Conservation (phyloP, 2,113 vertebrate species). For the Tragelaphus imberbis region DNA sequence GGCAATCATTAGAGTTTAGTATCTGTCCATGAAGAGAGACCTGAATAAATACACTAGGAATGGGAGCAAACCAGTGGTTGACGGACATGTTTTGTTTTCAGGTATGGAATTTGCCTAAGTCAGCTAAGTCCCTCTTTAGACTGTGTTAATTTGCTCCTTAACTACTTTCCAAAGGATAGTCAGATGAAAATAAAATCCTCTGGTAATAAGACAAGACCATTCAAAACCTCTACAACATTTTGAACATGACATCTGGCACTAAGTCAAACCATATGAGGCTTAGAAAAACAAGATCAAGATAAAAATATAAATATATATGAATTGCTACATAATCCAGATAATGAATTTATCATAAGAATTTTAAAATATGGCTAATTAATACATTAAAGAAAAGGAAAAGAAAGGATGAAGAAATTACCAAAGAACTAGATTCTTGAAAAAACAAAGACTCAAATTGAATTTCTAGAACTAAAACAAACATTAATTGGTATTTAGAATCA, state of each 20-base stretch:
- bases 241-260: not conserved
- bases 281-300: not conserved
- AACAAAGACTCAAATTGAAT: not conserved
- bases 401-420: not conserved
- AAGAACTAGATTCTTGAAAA: not conserved
- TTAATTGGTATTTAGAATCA: not conserved
- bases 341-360: not conserved
- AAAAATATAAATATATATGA: not conserved
- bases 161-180: not conserved
- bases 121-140: constrained; percentile 16
- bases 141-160: constrained; percentile 6
- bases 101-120: not conserved
- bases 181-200: constrained; percentile 11
- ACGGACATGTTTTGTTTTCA: not conserved
- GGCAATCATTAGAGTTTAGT: not conserved
- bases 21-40: not conserved
- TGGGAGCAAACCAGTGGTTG: not conserved
- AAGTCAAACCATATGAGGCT: not conserved
- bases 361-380: not conserved
- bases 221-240: constrained; percentile 1
- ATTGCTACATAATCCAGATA: not conserved
- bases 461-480: not conserved
- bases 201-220: constrained; percentile 14
- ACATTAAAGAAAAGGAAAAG: not conserved
- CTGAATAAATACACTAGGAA: not conserved